Evolutionary conservation across 2,888 invertebrate species (phyloP).

Genomic region (Omphaloscelis lunosa): DNA sequence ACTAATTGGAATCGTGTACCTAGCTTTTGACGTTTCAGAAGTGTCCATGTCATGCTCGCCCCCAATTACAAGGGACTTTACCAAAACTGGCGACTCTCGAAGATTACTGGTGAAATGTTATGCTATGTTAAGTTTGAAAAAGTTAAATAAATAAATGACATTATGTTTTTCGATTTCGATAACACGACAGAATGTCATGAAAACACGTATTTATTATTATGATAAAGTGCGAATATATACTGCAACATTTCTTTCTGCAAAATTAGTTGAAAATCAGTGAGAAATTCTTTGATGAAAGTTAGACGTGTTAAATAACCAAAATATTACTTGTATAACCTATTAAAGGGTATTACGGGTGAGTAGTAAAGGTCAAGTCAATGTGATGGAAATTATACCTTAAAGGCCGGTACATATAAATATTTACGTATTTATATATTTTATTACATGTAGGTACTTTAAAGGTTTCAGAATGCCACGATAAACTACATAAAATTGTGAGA

Average conservation of each 20-base stretch:
- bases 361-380: constrained; percentile 5
- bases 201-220: constrained; percentile 40
- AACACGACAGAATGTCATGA: constrained; percentile 30
- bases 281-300: constrained; percentile 14
- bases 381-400: not conserved
- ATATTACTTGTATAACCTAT: not conserved
- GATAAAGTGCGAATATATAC: constrained; percentile 27
- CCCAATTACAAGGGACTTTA: no score
- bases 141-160: constrained; percentile 17
- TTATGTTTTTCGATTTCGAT: constrained; percentile 31
- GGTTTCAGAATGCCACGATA: not conserved
- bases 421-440: not conserved
- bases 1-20: no score
- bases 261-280: constrained; percentile 41
- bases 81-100: no score
- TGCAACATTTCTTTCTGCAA: constrained; percentile 26
- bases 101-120: no score
- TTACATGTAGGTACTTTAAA: not conserved
- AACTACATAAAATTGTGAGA: not conserved
- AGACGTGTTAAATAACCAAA: constrained; percentile 6
- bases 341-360: not conserved
- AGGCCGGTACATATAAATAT: not conserved
- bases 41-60: no score
- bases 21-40: no score
- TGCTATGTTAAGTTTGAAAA: no score